Evolutionary conservation across 2,888 invertebrate genomes (phyloP).

Genomic region (Eueremaeus valkanovi): DNA sequence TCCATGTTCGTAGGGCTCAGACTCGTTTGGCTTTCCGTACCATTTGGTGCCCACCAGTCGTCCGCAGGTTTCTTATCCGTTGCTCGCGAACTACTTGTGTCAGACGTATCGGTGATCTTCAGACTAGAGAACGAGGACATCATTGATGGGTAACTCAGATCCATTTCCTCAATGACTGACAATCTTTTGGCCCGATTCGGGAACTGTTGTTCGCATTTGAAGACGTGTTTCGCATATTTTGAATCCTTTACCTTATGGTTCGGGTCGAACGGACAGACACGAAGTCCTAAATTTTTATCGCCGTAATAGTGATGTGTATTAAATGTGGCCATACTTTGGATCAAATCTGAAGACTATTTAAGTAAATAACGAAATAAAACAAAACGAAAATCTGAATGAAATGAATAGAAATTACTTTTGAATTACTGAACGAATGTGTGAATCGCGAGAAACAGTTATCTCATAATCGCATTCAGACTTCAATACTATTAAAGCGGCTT

Average conservation of each 20-base stretch:
- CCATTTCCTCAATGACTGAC: no score
- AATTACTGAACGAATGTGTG: no score
- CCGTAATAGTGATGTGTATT: not conserved
- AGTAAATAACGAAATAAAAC: not conserved
- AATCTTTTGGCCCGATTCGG: no score
- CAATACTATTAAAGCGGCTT: not conserved
- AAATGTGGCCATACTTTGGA: conserved; percentile 17
- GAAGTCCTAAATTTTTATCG: not conserved
- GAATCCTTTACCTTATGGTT: conserved; percentile 2
- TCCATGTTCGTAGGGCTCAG: no score
- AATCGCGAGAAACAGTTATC: not conserved
- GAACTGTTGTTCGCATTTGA: conserved; percentile 21
- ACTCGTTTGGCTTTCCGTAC: not conserved
- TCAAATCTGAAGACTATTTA: conserved; percentile 3
- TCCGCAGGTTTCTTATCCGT: no score
- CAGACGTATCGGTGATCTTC: no score
- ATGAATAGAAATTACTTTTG: not conserved
- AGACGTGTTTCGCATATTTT: not conserved
- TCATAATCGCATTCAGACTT: no score
- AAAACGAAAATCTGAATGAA: not conserved
- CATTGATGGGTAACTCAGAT: no score
- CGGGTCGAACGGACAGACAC: conserved; percentile 12
- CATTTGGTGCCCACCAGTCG: not conserved
- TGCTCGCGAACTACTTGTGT: no score
- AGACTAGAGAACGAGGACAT: no score